A percentile compares a stretch with the other conserved stretches of the same genome.
Evolutionary conservation across 2,888 invertebrate genomes (phyloP).

Genomic region (Atherix ibis): DNA sequence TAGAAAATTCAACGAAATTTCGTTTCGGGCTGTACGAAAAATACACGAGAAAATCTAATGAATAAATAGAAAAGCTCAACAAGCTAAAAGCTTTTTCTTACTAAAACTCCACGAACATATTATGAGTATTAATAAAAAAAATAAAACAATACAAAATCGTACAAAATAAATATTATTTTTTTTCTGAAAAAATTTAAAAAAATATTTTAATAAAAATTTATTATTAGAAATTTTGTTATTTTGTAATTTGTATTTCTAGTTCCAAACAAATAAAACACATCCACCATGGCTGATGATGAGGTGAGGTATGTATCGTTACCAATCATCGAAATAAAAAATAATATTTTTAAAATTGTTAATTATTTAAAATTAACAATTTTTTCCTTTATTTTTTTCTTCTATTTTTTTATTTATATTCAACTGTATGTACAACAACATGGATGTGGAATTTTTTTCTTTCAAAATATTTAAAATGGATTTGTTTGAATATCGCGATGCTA

Average conservation of each 20-base stretch:
- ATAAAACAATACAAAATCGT: no score
- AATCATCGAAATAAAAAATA: no score
- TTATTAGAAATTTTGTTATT: not conserved
- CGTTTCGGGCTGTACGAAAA: not conserved
- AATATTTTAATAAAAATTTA: not conserved
- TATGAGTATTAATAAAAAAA: no score
- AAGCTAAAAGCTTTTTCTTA: no score
- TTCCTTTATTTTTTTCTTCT: conserved; percentile 10
- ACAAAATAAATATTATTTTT: no score
- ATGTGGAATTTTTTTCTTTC: no score
- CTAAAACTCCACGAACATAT: no score
- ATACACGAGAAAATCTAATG: no score
- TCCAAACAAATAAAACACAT: conserved; percentile 20
- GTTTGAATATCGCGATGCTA: no score
- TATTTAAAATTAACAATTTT: conserved; percentile 6
- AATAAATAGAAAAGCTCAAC: no score
- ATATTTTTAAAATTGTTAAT: conserved; percentile 3
- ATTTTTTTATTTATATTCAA: conserved; percentile 14
- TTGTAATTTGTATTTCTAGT: conserved; percentile 10
- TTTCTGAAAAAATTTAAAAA: not conserved
- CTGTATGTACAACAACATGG: no score
- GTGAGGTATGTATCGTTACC: conserved; percentile 58
- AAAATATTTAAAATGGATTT: no score
- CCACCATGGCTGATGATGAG: conserved; percentile 85
- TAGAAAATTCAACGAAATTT: not conserved